Evolutionary conservation across 1,140 invertebrate genomes (phyloP).

Genomic region (Brachionus rubens): DNA sequence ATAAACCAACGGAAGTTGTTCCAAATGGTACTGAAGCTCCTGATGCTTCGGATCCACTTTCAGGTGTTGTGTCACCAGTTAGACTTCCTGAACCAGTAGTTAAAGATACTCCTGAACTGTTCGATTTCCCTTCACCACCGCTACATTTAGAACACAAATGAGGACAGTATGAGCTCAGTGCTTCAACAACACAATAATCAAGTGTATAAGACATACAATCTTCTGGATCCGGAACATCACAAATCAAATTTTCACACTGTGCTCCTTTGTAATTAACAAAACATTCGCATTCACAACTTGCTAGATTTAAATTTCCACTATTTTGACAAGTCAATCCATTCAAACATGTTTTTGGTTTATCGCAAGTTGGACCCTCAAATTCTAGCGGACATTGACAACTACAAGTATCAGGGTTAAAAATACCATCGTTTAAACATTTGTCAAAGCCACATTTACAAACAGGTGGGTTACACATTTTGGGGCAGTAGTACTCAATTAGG

Average conservation of each 20-base stretch:
- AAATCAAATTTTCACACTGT: constrained; percentile 10
- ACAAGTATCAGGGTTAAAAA: neutral
- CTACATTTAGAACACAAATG: neutral
- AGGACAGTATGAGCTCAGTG: neutral
- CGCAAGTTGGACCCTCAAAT: constrained; percentile 22
- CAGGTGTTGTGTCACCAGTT: too few relatives aligned
- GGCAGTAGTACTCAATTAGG: constrained; percentile 3
- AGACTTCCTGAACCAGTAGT: too few relatives aligned
- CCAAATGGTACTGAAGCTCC: too few relatives aligned
- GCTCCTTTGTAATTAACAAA: constrained; percentile 13
- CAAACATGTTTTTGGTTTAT: constrained; percentile 3
- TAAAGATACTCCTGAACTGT: too few relatives aligned
- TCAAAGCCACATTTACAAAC: constrained; percentile 32
- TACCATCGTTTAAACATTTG: constrained; percentile 22
- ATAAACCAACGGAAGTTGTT: too few relatives aligned
- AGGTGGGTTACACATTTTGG: neutral
- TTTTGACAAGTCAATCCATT: neutral
- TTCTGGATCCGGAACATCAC: constrained; percentile 1
- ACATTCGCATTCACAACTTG: constrained; percentile 34
- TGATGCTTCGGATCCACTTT: too few relatives aligned
- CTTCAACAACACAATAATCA: neutral
- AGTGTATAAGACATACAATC: neutral
- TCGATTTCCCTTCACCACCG: too few relatives aligned
- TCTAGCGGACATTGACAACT: neutral
- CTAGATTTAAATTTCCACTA: neutral